These are phyloP conservation scores for Chrysemys picta DNA, from an alignment of 2,113 vertebrate genomes.

Conservation along the genomic window DNA sequence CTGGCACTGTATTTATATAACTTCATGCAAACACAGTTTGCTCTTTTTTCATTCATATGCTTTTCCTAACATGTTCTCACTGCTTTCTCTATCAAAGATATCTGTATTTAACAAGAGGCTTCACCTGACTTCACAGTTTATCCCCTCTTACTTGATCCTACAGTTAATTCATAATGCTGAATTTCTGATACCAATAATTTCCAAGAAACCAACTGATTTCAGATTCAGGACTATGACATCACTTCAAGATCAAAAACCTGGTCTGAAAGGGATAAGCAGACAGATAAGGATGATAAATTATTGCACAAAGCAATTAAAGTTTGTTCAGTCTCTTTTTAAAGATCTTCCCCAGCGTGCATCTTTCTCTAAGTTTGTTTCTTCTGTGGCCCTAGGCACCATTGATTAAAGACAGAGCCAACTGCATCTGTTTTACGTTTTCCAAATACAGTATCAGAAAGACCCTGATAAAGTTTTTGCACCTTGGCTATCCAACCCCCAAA, in stretches of 20 bases:
- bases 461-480: neutral
- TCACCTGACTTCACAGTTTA: neutral
- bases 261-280: neutral
- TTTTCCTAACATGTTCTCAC: neutral
- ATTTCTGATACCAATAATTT: neutral
- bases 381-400: neutral
- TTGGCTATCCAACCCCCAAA: neutral
- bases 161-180: neutral
- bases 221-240: neutral
- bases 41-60: neutral
- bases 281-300: neutral
- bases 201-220: neutral
- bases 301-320: neutral
- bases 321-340: neutral
- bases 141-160: neutral
- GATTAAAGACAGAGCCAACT: neutral
- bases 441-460: conserved; percentile 5
- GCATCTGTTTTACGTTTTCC: neutral
- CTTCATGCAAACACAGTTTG: neutral
- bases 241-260: neutral
- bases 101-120: neutral
- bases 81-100: neutral
- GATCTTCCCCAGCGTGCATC: conserved; percentile 57
- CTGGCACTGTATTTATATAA: neutral
- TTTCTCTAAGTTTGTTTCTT: neutral